phyloP scores from a whole-genome alignment of 92 coral and sea anemone species.

The Zoanthus solanderi region DNA sequence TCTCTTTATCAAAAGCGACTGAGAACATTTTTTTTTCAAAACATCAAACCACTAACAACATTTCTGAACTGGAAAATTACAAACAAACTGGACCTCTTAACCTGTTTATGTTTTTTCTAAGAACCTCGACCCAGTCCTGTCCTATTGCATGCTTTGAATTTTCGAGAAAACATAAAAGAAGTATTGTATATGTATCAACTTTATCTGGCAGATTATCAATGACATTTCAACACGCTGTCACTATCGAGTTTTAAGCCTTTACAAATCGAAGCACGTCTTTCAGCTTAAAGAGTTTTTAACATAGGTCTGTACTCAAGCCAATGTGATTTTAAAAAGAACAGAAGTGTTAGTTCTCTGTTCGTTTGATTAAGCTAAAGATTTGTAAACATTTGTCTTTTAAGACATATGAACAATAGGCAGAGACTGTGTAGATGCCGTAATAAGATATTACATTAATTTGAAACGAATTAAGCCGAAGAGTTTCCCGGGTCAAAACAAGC shows the following conservation, averaged over 20 bases:
- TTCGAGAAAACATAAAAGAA: background rate
- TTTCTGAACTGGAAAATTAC: background rate
- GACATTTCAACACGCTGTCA: background rate
- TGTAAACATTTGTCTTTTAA: constrained; percentile 16
- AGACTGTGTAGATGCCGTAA: background rate
- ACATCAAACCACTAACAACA: constrained; percentile 10
- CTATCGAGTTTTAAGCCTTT: constrained; percentile 23
- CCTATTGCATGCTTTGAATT: constrained; percentile 22
- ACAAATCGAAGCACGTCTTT: background rate
- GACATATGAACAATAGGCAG: background rate
- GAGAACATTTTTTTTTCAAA: background rate
- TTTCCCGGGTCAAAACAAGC: background rate
- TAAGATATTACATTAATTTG: background rate
- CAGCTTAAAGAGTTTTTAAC: background rate
- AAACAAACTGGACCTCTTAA: background rate
- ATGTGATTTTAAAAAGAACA: background rate
- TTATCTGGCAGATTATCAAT: constrained; percentile 29
- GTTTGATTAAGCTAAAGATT: background rate
- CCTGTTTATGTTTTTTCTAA: background rate
- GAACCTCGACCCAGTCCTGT: constrained; percentile 44
- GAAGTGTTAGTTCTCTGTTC: background rate
- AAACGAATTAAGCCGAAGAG: background rate
- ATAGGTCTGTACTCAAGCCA: background rate
- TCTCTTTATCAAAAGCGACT: background rate
- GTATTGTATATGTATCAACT: background rate